These are phyloP conservation scores for Drosophila erecta DNA, from an alignment of 1,140 invertebrate species.

Conservation along the genomic window DNA sequence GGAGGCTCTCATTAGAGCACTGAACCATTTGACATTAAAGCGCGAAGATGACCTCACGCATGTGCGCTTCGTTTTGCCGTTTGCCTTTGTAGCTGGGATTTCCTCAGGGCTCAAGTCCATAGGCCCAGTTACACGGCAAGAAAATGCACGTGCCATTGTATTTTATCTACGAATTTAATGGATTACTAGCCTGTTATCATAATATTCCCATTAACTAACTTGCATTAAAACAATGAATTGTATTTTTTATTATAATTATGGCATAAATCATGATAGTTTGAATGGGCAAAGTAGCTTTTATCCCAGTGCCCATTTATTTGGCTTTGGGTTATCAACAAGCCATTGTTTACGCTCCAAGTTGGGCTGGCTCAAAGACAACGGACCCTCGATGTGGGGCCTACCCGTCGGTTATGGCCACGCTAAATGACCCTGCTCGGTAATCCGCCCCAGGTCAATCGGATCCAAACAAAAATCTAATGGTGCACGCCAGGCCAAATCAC, in stretches of 20 bases:
- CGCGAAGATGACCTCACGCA: conserved; percentile 65
- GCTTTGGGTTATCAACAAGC: conserved; percentile 11
- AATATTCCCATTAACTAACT: too few species aligned
- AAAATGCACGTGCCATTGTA: neutral
- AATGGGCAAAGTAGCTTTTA: neutral
- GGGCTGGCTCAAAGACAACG: conserved; percentile 35
- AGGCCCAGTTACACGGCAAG: neutral
- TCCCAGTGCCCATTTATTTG: conserved; percentile 3
- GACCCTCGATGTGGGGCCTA: conserved; percentile 33
- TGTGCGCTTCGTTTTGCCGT: conserved; percentile 10
- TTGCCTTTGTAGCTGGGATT: conserved; percentile 3
- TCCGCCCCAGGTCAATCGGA: conserved; percentile 37
- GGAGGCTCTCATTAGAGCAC: conserved; percentile 66
- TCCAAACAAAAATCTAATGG: conserved; percentile 3
- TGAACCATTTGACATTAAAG: conserved; percentile 74
- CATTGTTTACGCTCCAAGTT: conserved; percentile 17
- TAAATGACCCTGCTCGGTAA: conserved; percentile 29
- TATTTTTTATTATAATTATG: neutral
- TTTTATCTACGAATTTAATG: too few species aligned
- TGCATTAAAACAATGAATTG: neutral
- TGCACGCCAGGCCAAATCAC: conserved; percentile 12
- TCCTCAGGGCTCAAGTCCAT: conserved; percentile 6
- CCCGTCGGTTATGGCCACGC: conserved; percentile 20
- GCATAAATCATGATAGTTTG: neutral
- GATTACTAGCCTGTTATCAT: too few species aligned